These are phyloP conservation scores for Erethizon dorsatum DNA, from an alignment of 2,797 vertebrate genomes.

Conservation along the genomic window DNA sequence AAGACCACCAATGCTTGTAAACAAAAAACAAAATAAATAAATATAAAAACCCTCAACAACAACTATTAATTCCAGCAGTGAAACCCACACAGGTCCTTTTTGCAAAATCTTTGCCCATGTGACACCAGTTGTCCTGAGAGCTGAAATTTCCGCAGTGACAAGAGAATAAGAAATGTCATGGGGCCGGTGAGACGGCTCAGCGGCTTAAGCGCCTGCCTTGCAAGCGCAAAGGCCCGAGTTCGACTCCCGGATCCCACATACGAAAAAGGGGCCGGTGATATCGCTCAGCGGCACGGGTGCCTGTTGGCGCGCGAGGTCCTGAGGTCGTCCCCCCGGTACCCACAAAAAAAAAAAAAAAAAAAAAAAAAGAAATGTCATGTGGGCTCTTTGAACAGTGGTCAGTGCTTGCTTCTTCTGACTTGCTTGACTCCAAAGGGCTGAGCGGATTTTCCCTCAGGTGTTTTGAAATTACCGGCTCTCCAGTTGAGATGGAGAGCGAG, in stretches of 20 bases:
- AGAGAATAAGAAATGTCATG: background rate
- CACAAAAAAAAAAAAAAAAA: no score
- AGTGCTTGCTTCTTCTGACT: background rate
- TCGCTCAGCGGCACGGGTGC: no score
- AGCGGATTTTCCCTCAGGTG: background rate
- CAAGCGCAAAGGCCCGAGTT: no score
- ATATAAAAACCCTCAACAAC: background rate
- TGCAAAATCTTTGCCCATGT: background rate
- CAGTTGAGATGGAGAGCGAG: background rate
- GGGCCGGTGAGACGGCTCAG: no score
- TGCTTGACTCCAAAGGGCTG: constrained; percentile 30
- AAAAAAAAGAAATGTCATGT: background rate
- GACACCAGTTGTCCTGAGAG: background rate
- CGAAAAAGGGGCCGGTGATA: no score
- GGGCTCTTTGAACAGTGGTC: background rate
- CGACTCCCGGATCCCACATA: no score
- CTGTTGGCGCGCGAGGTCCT: no score
- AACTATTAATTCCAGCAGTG: background rate
- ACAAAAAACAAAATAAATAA: background rate
- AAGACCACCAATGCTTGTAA: background rate
- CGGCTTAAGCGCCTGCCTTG: no score
- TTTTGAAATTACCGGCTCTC: background rate
- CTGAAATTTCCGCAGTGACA: background rate
- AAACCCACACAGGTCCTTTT: background rate
- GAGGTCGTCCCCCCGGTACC: no score